Evolutionary conservation across 64 coral and sea anemone genomes (phyloP).

Genomic region (Montipora foliosa): DNA sequence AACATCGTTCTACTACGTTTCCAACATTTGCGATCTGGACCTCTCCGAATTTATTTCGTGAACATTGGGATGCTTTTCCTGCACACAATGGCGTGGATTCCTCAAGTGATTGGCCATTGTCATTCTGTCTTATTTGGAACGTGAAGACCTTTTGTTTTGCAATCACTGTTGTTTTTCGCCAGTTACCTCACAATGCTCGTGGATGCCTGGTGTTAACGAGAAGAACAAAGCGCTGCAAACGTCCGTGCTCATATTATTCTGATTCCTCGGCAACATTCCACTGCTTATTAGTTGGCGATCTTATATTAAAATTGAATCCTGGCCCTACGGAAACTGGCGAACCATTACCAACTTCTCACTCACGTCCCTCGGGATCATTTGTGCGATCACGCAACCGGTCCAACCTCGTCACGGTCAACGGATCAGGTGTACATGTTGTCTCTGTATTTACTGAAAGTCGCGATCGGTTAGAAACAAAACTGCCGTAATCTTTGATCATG

Average conservation of each 20-base stretch:
- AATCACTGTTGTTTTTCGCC: not conserved
- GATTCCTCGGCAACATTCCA: conserved; percentile 60
- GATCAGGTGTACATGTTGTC: no score
- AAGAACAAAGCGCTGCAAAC: not conserved
- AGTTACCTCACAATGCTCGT: not conserved
- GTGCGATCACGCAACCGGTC: not conserved
- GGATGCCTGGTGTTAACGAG: not conserved
- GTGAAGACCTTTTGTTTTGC: not conserved
- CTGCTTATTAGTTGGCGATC: conserved; percentile 30
- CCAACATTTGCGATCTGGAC: no score
- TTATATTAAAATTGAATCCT: conserved; percentile 62
- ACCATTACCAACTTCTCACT: not conserved
- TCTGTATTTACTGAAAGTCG: no score
- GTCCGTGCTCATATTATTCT: conserved; percentile 52
- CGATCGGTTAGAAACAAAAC: no score
- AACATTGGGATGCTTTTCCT: no score
- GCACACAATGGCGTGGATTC: no score
- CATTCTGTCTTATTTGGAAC: not conserved
- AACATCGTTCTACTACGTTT: no score
- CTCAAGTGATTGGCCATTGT: not conserved
- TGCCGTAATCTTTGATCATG: no score
- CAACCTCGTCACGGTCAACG: not conserved
- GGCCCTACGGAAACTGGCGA: conserved; percentile 16
- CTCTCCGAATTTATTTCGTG: no score
- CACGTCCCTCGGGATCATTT: not conserved